Percentiles rank a stretch among this genome's conserved stretches.
Evolutionary conservation across 2,888 invertebrate species (phyloP).

Genomic region (Troglohyphantes excavatus): DNA sequence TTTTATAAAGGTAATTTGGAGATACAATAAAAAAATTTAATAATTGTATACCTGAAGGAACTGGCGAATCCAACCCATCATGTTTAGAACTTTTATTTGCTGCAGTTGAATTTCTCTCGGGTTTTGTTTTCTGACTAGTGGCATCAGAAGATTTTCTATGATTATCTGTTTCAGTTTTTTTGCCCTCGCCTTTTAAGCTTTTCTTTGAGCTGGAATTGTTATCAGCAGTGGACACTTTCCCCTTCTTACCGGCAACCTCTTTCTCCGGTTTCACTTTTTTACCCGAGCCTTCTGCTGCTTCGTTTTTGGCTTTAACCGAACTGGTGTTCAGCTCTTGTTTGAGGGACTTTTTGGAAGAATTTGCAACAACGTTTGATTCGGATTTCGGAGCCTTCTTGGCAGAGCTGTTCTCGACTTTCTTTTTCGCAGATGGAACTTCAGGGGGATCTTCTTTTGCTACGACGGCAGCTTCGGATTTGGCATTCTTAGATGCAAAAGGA

Average conservation of each 20-base stretch:
- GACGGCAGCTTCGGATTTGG: conserved; percentile 38
- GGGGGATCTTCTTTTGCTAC: conserved; percentile 26
- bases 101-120: conserved; percentile 42
- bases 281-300: conserved; percentile 19
- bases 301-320: conserved; percentile 27
- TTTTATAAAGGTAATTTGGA: too few relatives aligned
- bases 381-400: conserved; percentile 47
- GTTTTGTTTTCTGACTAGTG: conserved; percentile 26
- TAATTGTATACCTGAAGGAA: conserved; percentile 55
- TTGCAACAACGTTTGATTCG: conserved; percentile 3
- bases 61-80: conserved; percentile 36
- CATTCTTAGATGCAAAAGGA: conserved; percentile 41
- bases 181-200: conserved; percentile 21
- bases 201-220: conserved; percentile 33
- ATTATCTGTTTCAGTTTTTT: conserved; percentile 39
- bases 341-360: conserved; percentile 31
- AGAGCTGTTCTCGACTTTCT: conserved; percentile 49
- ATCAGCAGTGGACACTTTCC: conserved; percentile 19
- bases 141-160: conserved; percentile 24
- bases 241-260: conserved; percentile 50
- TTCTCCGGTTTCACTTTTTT: conserved; percentile 64
- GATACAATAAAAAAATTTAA: too few relatives aligned
- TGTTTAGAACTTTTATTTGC: conserved; percentile 31
- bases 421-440: conserved; percentile 30
- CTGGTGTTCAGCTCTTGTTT: conserved; percentile 32